These are phyloP conservation scores for Cyclopterus lumpus DNA, from an alignment of 2,797 vertebrate genomes.

Conservation along the genomic window DNA sequence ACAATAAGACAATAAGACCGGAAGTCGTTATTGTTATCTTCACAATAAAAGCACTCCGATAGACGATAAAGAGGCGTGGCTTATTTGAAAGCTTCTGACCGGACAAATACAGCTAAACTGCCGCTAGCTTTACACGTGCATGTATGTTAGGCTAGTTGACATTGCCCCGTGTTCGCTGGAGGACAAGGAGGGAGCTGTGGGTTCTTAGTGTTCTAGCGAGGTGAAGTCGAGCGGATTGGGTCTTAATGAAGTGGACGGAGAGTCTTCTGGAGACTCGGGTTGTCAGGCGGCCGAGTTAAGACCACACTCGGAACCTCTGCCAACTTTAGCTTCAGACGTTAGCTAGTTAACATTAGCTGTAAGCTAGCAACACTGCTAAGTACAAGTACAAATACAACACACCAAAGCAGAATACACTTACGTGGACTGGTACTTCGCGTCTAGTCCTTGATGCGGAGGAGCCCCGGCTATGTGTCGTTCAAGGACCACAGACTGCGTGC, in stretches of 20 bases:
- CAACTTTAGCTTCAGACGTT: slow-evolving; percentile 57
- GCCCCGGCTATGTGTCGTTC: slow-evolving; percentile 16
- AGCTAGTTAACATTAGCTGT: slow-evolving; percentile 22
- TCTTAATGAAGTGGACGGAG: not conserved
- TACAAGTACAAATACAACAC: not conserved
- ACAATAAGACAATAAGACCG: not conserved
- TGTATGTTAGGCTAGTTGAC: slow-evolving; percentile 57
- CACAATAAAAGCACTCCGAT: slow-evolving; percentile 17
- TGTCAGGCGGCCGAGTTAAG: slow-evolving; percentile 4
- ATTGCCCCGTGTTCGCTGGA: slow-evolving; percentile 56
- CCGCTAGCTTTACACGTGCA: not conserved
- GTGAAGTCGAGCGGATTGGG: not conserved
- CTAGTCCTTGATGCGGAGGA: not conserved
- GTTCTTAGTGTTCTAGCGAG: not conserved
- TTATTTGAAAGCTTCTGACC: not conserved
- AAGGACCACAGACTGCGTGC: slow-evolving; percentile 51
- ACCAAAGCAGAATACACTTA: slow-evolving; percentile 39
- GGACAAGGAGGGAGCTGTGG: slow-evolving; percentile 29
- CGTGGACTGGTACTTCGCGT: slow-evolving; percentile 12
- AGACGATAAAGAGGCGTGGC: accelerated
- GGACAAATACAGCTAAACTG: slow-evolving; percentile 4
- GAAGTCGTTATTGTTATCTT: not conserved
- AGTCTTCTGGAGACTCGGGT: not conserved
- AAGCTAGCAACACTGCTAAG: slow-evolving; percentile 29
- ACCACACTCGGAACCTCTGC: slow-evolving; percentile 44